Conservation (phyloP, 2,888 invertebrate species). For the Cataglyphis rosenhaueri region DNA sequence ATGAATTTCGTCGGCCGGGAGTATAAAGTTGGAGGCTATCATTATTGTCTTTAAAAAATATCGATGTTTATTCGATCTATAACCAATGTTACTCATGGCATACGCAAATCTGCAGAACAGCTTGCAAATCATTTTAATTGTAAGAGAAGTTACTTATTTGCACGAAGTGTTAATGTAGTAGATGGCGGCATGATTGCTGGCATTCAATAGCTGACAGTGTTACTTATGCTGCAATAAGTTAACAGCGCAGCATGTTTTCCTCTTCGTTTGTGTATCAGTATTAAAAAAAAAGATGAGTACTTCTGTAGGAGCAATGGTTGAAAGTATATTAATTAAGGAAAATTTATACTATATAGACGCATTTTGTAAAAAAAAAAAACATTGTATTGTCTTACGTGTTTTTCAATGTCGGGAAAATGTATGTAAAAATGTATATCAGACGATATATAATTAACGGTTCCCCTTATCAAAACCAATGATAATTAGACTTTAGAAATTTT, state of each 20-base stretch:
- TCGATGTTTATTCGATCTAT: conserved; percentile 55
- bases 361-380: conserved; percentile 2
- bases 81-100: conserved; percentile 47
- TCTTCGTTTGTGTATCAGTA: conserved; percentile 59
- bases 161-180: conserved; percentile 58
- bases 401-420: background rate
- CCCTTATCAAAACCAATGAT: conserved; percentile 9
- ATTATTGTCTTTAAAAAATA: conserved; percentile 66
- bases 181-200: conserved; percentile 48
- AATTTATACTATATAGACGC: conserved; percentile 43
- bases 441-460: background rate
- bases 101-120: conserved; percentile 56
- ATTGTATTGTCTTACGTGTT: background rate
- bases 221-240: conserved; percentile 63
- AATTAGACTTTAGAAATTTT: background rate
- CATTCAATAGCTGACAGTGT: conserved; percentile 58
- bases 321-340: conserved; percentile 64
- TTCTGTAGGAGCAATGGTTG: conserved; percentile 42
- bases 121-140: conserved; percentile 62
- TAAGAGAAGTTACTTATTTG: conserved; percentile 68
- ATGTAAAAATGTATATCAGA: conserved; percentile 15
- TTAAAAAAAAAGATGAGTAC: conserved; percentile 51
- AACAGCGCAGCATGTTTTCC: conserved; percentile 64
- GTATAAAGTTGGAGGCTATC: conserved; percentile 66
- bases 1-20: conserved; percentile 72